Base-by-base conservation (phyloP, 2,113 vertebrate species). In the Melozone crissalis region DNA sequence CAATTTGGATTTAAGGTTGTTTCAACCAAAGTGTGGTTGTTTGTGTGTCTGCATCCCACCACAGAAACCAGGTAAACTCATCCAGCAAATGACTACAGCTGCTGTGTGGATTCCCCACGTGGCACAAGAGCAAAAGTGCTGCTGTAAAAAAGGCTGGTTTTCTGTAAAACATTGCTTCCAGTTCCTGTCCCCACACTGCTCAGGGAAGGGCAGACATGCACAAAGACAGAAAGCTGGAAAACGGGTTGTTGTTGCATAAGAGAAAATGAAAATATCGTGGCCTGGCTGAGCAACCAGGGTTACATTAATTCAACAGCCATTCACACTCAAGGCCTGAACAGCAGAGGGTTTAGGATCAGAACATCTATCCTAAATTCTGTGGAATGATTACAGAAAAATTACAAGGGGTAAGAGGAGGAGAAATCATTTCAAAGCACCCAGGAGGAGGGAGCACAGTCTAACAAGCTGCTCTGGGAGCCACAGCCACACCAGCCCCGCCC, bases 41-140 rank as follows among this genome's bases (percentile, higher is more conserved):
- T 74, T 35, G 1, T 52, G 15, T 22, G 27, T 33, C 33, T 66
- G 33, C 8, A 13, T n/a, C 57, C 52, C 57, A 15, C 69, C 66
- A 87, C 77, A 89, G 90, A 93, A 87, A 94, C 57, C 0, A 6
- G 65, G 33, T 66, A 28, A 71, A 47, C 33, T 67, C 57, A 30
- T 5, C 43, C 43, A 54, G 58, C 30, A 73, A 63, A 65, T 0
- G 0, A 7, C 37, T 28, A 3, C 54, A 16, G 43, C 26, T 31
- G 15, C 54, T 39, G 12, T 4, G 1, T 5, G 0, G 0, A 47
- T 61, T 37, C 39, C 72, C 5, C 4, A 37, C 2, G 0, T 0
- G 39, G 62, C 67, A 69, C 22, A 10, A 14, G 27, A 44, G 51
- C 49, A 31, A 9, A 16, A 66, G 5, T 0, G 2, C 41, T 35